Percentiles rank a stretch among this genome's conserved stretches.
Conservation (phyloP, 2,888 invertebrate genomes). For the Thymelicus acteon region DNA sequence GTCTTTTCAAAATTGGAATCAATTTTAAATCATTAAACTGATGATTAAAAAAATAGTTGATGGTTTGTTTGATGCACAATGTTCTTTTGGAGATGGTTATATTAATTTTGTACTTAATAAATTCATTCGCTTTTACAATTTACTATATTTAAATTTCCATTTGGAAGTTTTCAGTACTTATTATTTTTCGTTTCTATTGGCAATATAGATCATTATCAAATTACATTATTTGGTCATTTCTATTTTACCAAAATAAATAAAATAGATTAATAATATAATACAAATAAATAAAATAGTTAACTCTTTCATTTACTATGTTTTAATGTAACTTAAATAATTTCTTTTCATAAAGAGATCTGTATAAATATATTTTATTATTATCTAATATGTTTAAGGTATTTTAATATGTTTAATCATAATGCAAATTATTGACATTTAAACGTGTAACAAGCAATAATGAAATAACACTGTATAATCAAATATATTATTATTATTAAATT, state of each 20-base stretch:
- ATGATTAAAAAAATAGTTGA: background rate
- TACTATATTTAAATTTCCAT: background rate
- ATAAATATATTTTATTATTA: constrained; percentile 17
- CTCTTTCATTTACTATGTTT: no score
- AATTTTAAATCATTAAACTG: background rate
- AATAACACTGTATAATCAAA: constrained; percentile 30
- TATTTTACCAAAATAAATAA: no score
- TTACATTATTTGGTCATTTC: no score
- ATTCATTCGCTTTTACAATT: no score
- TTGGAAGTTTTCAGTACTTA: background rate
- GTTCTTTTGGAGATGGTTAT: no score
- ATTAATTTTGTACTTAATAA: no score
- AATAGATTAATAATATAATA: no score
- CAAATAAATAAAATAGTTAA: no score
- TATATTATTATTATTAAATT: constrained; percentile 24
- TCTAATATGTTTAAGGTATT: constrained; percentile 28
- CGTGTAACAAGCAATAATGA: constrained; percentile 38
- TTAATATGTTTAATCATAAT: constrained; percentile 31
- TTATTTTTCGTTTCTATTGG: no score
- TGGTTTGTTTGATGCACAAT: background rate
- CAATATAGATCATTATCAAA: no score
- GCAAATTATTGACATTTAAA: constrained; percentile 18
- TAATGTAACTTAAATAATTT: no score
- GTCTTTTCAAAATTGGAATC: background rate
- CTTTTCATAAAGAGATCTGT: background rate